Evolutionary conservation across 2,888 invertebrate species (phyloP), one percentile per base, ranked within the genome.

Genomic region (Leucania comma): DNA sequence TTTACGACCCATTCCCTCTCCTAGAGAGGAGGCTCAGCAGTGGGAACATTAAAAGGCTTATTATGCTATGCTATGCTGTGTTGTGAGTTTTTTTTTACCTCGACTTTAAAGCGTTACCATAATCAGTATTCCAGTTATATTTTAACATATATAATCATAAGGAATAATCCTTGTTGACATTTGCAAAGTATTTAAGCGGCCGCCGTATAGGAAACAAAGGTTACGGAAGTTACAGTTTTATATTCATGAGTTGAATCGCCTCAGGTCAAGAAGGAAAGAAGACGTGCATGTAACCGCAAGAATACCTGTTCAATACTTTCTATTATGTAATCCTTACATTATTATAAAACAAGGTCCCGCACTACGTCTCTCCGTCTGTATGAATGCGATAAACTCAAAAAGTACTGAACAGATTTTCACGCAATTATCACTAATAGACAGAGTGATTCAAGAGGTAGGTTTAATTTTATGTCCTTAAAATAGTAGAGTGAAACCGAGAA

Each of bases 141-240:
- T 54, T 26, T 2, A n/a, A 35, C 29, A 38, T 32, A 32, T 54
- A 29, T 50, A 20, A 17, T 8, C 42, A 56, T 56, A 58, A 75
- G 75, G 78, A 68, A 75, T 78, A 78, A 78, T 64, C 67, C 78
- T 75, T 70, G 78, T 48, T 46, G 63, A n/a, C 26, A 67, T 72
- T 66, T 72, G 51, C 51, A 59, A 51, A 29, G 6, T 32, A 50
- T 53, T 26, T 48, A 66, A 54, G 73, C 63, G 66, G 66, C 73
- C 69, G 63, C 32, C 5, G 9, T 22, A 24, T 61, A 78, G 78
- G 74, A 78, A 78, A 38, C 62, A n/a, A n/a, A 29, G 9, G 10
- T 20, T n/a, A 42, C 57, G 75, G 67, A 72, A 72, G 64, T 51
- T 42, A 60, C n/a, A 61, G n/a, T 42, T 59, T 53, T 51, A 29